These are phyloP conservation scores for Orbicella faveolata DNA, from an alignment of 64 coral and sea anemone genomes.

Conservation along the genomic window DNA sequence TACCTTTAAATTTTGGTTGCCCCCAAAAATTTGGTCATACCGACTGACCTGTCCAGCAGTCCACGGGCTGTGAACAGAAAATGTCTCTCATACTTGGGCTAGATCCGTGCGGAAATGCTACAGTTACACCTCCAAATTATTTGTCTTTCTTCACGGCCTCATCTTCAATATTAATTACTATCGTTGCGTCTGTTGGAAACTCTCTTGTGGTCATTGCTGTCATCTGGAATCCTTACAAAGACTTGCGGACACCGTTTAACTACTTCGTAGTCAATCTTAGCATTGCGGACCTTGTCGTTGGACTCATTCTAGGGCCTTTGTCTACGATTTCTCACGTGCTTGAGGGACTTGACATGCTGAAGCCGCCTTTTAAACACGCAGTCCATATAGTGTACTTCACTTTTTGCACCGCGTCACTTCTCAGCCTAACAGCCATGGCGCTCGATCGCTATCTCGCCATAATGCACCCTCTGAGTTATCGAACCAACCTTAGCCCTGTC, in stretches of 20 bases:
- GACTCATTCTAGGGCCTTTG: conserved; percentile 45
- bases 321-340: conserved; percentile 35
- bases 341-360: conserved; percentile 33
- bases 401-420: conserved; percentile 72
- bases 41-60: too few species aligned
- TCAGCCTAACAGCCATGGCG: conserved; percentile 73
- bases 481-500: conserved; percentile 30
- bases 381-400: conserved; percentile 74
- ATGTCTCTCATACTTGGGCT: not conserved
- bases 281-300: conserved; percentile 17
- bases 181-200: conserved; percentile 14
- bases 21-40: too few species aligned
- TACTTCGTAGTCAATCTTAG: not conserved
- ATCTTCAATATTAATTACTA: not conserved
- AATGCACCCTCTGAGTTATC: conserved; percentile 61
- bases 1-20: too few species aligned
- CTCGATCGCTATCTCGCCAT: conserved; percentile 76
- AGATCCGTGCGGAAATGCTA: not conserved
- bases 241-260: not conserved
- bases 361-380: not conserved
- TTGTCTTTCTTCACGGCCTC: not conserved
- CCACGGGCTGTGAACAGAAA: not conserved
- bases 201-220: not conserved
- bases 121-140: not conserved
- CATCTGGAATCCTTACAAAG: not conserved